These are phyloP conservation scores for Drosophila neutralis DNA, from an alignment of 2,888 invertebrate genomes.

Conservation along the genomic window DNA sequence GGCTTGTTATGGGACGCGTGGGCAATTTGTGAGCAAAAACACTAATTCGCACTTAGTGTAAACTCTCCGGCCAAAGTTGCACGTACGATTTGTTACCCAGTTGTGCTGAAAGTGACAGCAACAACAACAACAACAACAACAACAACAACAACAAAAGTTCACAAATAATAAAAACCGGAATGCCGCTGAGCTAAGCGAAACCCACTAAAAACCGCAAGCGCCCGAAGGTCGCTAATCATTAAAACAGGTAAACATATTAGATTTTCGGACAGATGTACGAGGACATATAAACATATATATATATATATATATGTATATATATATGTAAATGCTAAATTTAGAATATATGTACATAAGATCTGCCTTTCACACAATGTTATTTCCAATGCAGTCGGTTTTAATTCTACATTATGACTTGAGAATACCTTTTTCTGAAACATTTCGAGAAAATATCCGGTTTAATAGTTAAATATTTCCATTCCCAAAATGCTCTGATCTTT, in stretches of 20 bases:
- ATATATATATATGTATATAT: neutral
- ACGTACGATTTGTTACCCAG: constrained; percentile 18
- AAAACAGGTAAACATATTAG: neutral
- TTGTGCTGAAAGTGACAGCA: constrained; percentile 20
- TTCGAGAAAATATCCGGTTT: neutral
- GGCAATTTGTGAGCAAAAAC: constrained; percentile 39
- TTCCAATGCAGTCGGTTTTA: neutral
- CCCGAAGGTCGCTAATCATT: neutral
- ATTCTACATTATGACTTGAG: neutral
- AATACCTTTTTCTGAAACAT: neutral
- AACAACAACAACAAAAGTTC: constrained; percentile 2
- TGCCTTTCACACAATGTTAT: neutral
- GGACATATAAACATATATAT: neutral
- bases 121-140: neutral
- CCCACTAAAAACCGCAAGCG: neutral
- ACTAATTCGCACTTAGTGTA: constrained; percentile 14
- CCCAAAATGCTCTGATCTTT: neutral
- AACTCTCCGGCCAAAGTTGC: constrained; percentile 48
- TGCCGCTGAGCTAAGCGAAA: constrained; percentile 31
- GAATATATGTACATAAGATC: neutral
- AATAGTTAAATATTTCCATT: neutral
- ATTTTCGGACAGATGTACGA: neutral
- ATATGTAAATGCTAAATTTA: neutral
- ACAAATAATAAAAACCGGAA: constrained; percentile 38
- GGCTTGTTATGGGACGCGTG: constrained; percentile 34